Evolutionary conservation across 2,888 invertebrate species (phyloP), one percentile per base, ranked within the genome.

Genomic region (Drosophila anomelani): DNA sequence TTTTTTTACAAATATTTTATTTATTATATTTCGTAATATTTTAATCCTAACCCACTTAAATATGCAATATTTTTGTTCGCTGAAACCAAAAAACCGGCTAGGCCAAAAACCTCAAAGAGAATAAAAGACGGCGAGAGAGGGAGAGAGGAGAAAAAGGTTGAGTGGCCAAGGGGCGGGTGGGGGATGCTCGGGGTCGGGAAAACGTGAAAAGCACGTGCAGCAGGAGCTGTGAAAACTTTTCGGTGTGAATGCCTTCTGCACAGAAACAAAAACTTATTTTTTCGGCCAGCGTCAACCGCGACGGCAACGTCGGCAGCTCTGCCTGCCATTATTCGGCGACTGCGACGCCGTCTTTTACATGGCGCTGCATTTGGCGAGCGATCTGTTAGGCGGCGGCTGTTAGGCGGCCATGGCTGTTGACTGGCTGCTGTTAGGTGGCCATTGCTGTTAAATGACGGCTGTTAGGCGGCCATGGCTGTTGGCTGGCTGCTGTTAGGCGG

Each of bases 171-270:
- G 32, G 49, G 15, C 9, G 9, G 9, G 51, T 20, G 64, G 44
- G 73, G 49, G 78, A 23, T 39, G 53, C 32, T 47, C 34, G 41
- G n/a, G n/a, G 7, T 46, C 49, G 56, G 54, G 54, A 49, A 49
- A 68, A 49, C 82, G 80, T 85, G 77, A 84, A 59, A 75, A 77
- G 67, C 78, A 75, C 61, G 57, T 76, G 69, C 69, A 78, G 75
- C 68, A 72, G 66, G 70, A 66, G 58, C 68, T 66, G 61, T 64
- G 72, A 62, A 61, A 72, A 60, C 63, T 91, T 84, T 89, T 89
- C 80, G 91, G 92, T 92, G 92, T 92, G 92, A 92, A 92, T 92
- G 92, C 90, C 91, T 91, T 91, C 91, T 91, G 92, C 92, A 72
- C 67, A 68, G 67, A 68, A 47, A 91, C 81, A 87, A 82, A 81